Evolutionary conservation across 2,113 vertebrate genomes (phyloP).

Genomic region (Pica pica): DNA sequence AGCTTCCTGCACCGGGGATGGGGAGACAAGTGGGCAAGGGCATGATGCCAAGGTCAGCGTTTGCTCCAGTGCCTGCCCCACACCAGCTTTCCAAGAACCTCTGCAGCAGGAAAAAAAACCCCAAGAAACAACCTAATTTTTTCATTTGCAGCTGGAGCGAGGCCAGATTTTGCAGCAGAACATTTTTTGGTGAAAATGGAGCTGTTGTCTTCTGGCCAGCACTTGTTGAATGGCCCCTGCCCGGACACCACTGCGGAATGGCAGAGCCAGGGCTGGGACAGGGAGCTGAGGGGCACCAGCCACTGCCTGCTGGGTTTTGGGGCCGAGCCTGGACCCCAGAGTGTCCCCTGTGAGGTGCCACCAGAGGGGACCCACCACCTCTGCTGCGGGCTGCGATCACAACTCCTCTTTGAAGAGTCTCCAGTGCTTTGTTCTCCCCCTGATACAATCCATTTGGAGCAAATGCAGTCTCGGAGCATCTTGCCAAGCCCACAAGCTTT

Average conservation of each 20-base stretch:
- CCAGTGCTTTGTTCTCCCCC: conserved; percentile 40
- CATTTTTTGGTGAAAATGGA: background rate
- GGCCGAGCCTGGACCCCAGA: accelerated
- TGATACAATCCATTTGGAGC: conserved; percentile 54
- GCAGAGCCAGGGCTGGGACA: background rate
- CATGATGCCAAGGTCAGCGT: accelerated
- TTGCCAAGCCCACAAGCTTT: conserved; percentile 30
- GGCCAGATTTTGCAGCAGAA: background rate
- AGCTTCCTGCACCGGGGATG: background rate
- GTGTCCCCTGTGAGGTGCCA: background rate
- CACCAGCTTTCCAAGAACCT: conserved; percentile 3
- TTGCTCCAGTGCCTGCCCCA: background rate
- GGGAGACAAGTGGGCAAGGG: background rate
- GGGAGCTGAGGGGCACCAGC: background rate
- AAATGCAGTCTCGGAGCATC: conserved; percentile 25
- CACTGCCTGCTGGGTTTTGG: background rate
- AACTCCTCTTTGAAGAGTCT: conserved; percentile 21
- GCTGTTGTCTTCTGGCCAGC: background rate
- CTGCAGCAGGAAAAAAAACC: background rate
- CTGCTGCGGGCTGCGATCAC: background rate
- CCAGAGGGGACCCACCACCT: background rate
- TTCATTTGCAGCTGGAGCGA: background rate
- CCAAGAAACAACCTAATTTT: background rate
- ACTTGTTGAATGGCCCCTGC: background rate
- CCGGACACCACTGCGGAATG: accelerated